A percentile compares a stretch with the other conserved stretches of the same genome.
These are phyloP conservation scores for Listrodromus nycthemerus DNA, from an alignment of 2,888 invertebrate species.

Conservation along the genomic window DNA sequence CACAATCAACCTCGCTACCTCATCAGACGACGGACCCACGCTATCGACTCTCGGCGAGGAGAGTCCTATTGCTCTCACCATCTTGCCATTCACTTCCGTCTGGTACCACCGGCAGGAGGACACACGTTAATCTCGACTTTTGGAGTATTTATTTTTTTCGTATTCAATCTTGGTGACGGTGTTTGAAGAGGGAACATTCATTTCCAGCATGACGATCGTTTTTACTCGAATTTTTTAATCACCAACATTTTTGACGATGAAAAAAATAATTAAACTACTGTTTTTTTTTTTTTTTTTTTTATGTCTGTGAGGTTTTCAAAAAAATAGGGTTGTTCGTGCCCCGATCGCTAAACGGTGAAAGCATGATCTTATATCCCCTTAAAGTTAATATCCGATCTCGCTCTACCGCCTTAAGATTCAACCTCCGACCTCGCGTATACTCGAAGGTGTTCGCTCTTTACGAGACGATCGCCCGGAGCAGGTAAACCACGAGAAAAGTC, in stretches of 20 bases:
- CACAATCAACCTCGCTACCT: conserved; percentile 50
- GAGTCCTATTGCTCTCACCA: conserved; percentile 26
- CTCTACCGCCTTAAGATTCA: background rate
- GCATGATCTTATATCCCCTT: background rate
- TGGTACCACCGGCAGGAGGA: background rate
- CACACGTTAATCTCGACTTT: background rate
- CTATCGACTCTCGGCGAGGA: background rate
- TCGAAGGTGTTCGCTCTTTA: conserved; percentile 10
- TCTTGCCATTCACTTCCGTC: conserved; percentile 13
- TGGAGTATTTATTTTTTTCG: background rate
- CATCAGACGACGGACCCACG: conserved; percentile 11
- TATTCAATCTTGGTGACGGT: background rate
- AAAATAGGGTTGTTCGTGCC: background rate
- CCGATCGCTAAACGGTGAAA: background rate
- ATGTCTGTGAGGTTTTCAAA: background rate
- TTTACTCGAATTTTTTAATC: no score
- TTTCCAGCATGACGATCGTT: no score
- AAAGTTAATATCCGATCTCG: background rate
- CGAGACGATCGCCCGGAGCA: conserved; percentile 24
- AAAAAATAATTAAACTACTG: background rate
- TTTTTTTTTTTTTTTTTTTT: no score
- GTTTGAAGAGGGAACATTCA: background rate
- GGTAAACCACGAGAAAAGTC: conserved; percentile 31
- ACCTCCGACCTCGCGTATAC: conserved; percentile 19
- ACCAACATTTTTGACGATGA: background rate